Evolutionary conservation across 2,797 vertebrate species (phyloP).

Genomic region (Novumbra hubbsi): DNA sequence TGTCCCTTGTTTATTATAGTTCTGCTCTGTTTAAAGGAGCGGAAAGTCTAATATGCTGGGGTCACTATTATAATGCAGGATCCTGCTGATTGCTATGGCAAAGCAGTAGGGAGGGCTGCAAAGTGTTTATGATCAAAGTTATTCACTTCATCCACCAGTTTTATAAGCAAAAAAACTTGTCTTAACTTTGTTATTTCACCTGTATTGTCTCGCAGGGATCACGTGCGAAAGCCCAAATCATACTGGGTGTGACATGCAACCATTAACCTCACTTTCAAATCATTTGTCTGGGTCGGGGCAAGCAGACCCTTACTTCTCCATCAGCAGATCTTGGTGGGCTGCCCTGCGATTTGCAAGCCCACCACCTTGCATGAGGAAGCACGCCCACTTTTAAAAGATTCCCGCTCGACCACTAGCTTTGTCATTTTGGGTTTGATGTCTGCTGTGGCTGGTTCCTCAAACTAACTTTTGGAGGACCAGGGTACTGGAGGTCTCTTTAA

Average conservation of each 20-base stretch:
- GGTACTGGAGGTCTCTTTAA: neutral
- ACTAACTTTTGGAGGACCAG: neutral
- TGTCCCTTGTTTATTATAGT: too few species aligned
- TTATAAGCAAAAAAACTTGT: too few species aligned
- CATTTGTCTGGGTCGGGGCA: constrained; percentile 37
- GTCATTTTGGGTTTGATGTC: neutral
- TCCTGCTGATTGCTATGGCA: neutral
- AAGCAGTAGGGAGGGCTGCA: neutral
- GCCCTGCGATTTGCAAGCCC: constrained; percentile 8
- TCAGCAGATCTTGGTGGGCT: constrained; percentile 45
- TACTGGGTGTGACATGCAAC: constrained; percentile 42
- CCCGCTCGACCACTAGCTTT: neutral
- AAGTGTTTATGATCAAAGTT: neutral
- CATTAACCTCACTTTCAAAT: constrained; percentile 45
- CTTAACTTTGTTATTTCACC: constrained; percentile 46
- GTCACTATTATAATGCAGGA: neutral
- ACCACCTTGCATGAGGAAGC: constrained; percentile 21
- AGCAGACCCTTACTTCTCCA: constrained; percentile 17
- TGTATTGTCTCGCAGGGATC: constrained; percentile 41
- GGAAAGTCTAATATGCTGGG: too few species aligned
- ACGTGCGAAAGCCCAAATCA: constrained; percentile 22
- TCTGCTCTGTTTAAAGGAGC: too few species aligned
- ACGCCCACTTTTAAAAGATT: neutral
- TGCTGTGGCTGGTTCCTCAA: neutral
- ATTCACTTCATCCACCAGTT: neutral